Evolutionary conservation across 2,113 vertebrate species (phyloP).

Genomic region (Chionomys nivalis): DNA sequence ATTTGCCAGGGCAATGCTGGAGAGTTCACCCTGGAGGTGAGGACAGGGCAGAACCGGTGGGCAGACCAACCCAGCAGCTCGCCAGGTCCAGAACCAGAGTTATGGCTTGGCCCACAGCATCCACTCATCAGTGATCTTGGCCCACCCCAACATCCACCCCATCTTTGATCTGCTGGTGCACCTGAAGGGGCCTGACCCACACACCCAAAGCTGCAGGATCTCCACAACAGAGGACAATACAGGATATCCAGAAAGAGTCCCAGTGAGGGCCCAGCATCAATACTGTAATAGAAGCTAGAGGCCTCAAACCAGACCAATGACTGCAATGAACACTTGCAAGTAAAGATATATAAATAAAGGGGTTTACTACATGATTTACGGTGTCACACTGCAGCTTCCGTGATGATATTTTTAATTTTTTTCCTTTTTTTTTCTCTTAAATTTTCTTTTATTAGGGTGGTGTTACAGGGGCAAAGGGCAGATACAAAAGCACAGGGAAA

Average conservation of each 20-base stretch:
- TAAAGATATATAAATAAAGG: background rate
- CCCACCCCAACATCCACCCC: too few species aligned
- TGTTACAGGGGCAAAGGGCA: background rate
- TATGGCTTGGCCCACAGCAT: background rate
- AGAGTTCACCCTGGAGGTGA: background rate
- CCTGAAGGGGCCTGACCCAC: too few species aligned
- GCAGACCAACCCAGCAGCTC: background rate
- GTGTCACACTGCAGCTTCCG: background rate
- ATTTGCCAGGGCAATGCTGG: background rate
- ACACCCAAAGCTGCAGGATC: background rate
- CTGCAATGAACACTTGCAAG: background rate
- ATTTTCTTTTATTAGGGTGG: background rate
- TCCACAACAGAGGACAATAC: background rate
- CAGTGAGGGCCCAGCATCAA: background rate
- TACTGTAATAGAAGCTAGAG: background rate
- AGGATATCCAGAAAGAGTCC: background rate
- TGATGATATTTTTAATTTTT: background rate
- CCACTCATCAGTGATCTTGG: too few species aligned
- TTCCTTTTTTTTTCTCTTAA: background rate
- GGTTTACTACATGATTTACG: background rate
- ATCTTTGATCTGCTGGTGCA: background rate
- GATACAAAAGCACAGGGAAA: background rate
- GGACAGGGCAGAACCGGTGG: background rate
- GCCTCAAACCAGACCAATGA: background rate
- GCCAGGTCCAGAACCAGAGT: background rate